Evolutionary conservation across 1,140 invertebrate genomes (phyloP), one percentile per base, ranked within the genome.

Genomic region (Lasioglossum baleicum): DNA sequence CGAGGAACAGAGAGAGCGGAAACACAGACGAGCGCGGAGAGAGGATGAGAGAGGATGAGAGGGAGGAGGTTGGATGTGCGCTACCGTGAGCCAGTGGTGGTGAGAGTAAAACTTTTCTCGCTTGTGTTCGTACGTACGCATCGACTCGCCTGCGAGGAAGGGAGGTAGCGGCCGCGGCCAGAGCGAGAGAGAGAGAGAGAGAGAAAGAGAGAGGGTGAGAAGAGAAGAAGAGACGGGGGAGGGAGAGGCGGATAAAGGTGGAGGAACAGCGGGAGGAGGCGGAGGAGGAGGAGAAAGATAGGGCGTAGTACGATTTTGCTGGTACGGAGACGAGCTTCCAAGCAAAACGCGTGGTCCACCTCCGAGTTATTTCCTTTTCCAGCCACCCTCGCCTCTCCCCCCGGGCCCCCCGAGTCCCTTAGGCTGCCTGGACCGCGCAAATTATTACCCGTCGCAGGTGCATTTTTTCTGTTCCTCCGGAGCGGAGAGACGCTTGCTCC

Each of bases 21-120:
- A 17, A 53, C 17, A 15, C 15, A 17, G 65, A 69, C 75, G 80
- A 58, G 75, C n/a, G n/a, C n/a, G 42, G 22, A 67, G 67, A 61
- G 58, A 40, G 40, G 51, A 58, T 22, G 22, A 56, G 60, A 31
- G 75, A n/a, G 71, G 73, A n/a, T n/a, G 80, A 44, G 71, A 51
- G 71, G 72, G 83, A 83, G 84, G 69, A 83, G 85, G 81, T 74
- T 80, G 78, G 81, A 86, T 80, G 82, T 80, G 86, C 85, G 86
- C 81, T 83, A 11, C 67, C 72, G 58, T 53, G 80, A 42, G 26
- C 69, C 44, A 22, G 90, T 92, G 76, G 84, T 91, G 82, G 92
- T 93, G 90, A 92, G 91, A 90, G 87, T 93, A 93, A 93, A 93
- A 93, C 86, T 93, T 93, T 93, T 92, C 90, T 89, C 79, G 88